A percentile compares a stretch with the other conserved stretches of the same genome.
Evolutionary conservation across 2,113 vertebrate species (phyloP).

Genomic region (Hyperopisus bebe): DNA sequence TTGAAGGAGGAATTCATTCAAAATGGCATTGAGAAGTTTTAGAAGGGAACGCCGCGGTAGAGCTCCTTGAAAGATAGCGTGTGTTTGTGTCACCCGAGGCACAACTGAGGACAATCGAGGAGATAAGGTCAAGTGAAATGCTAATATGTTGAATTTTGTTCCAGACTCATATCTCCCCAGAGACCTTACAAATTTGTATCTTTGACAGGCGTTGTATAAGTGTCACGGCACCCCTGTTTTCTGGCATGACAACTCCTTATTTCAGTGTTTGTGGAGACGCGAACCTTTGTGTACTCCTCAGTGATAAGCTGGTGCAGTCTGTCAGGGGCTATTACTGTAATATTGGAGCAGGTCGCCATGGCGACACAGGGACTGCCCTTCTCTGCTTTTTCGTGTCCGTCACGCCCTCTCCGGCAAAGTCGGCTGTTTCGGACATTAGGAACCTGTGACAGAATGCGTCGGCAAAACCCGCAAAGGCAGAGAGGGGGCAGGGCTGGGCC

Average conservation of each 20-base stretch:
- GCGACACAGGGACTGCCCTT: neutral
- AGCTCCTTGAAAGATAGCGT: neutral
- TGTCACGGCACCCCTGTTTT: neutral
- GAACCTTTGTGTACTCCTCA: neutral
- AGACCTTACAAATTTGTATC: constrained; percentile 6
- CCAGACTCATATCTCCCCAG: neutral
- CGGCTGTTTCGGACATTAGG: neutral
- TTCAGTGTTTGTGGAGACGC: neutral
- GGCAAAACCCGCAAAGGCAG: neutral
- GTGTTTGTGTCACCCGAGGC: neutral
- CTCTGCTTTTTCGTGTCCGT: neutral
- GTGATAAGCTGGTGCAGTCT: neutral
- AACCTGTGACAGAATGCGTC: neutral
- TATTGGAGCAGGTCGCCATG: neutral
- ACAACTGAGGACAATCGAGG: neutral
- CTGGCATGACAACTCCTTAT: neutral
- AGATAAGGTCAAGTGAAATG: constrained; percentile 2
- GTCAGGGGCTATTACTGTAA: neutral
- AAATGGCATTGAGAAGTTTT: neutral
- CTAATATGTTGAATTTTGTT: neutral
- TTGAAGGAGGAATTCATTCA: neutral
- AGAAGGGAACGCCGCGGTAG: neutral
- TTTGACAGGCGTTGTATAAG: neutral
- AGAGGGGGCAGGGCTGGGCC: neutral
- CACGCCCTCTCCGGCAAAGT: neutral